Evolutionary conservation across 2,113 vertebrate genomes (phyloP), one percentile per base, ranked within the genome.

Genomic region (Daubentonia madagascariensis): DNA sequence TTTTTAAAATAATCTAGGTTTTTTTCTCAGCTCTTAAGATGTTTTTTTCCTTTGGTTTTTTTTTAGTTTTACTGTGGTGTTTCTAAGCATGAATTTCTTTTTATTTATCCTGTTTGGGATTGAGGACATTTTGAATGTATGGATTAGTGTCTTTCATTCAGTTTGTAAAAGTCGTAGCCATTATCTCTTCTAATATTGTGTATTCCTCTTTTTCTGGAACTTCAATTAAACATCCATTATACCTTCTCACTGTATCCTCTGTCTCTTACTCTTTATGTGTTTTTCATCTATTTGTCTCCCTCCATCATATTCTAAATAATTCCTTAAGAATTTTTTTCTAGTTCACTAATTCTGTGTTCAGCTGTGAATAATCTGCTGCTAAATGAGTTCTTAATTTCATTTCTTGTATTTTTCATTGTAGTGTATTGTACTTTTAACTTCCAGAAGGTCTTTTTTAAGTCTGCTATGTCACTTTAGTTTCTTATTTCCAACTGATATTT

Each of bases 101-200:
- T 94, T 54, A n/a, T 72, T 72, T 81, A 78, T 67, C 23, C 40
- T 86, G 40, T 79, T 76, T 63, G 9, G 37, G 8, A 76, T 81
- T 92, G 8, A 76, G 61, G 67, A 22, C 68, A 86, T 95, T 67
- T 92, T 76, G 35, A 93, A 75, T 90, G 45, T 89, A 8, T 81
- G 32, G 67, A 76, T 89, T 75, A 18, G 6, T 79, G 25, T 68
- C 45, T 65, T 80, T 81, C 37, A 70, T 79, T n/a, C 30, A 76
- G 20, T 93, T 89, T 30, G 37, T 81, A 68, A 90, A 92, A 96
- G 63, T 63, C 85, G 68, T 63, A 90, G 32, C 68, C 63, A 80
- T 70, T 86, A 30, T 67, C 17, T 81, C 52, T 57, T 70, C 32
- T 90, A 52, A 37, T 87, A 81, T 16, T 93, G 2, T 70, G 3